These are phyloP conservation scores for Leptinotarsa defecta DNA, from an alignment of 1,140 invertebrate species.

Conservation along the genomic window DNA sequence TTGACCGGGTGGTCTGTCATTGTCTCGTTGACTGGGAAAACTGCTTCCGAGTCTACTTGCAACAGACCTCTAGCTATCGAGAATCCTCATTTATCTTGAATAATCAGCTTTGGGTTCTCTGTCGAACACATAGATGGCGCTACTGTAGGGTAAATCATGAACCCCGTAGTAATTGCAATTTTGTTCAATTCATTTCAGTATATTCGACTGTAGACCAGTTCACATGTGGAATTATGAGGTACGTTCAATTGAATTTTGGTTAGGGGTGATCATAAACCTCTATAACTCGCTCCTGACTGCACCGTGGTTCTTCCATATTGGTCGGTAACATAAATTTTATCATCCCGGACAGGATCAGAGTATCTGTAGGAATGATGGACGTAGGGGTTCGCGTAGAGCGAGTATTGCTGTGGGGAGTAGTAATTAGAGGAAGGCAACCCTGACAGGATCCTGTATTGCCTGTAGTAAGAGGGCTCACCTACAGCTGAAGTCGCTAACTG, in stretches of 20 bases:
- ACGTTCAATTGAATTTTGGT: background rate
- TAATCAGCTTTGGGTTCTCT: no score
- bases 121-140: no score
- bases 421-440: conserved; percentile 35
- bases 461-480: conserved; percentile 44
- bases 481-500: conserved; percentile 22
- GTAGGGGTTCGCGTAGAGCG: conserved; percentile 36
- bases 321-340: conserved; percentile 46
- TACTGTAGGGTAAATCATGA: no score
- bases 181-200: no score
- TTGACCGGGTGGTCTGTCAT: no score
- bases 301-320: conserved; percentile 44
- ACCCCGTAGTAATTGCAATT: no score
- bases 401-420: background rate
- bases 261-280: conserved; percentile 20
- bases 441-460: conserved; percentile 37
- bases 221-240: no score
- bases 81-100: no score
- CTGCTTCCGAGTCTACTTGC: no score
- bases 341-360: conserved; percentile 30
- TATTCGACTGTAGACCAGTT: no score
- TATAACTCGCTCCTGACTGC: conserved; percentile 28
- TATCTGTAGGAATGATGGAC: conserved; percentile 37
- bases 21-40: no score
- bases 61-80: no score